Percentiles rank a stretch among this genome's conserved stretches.
phyloP scores from a whole-genome alignment of 2,888 invertebrate genomes.

The Odontocolon sp. region DNA sequence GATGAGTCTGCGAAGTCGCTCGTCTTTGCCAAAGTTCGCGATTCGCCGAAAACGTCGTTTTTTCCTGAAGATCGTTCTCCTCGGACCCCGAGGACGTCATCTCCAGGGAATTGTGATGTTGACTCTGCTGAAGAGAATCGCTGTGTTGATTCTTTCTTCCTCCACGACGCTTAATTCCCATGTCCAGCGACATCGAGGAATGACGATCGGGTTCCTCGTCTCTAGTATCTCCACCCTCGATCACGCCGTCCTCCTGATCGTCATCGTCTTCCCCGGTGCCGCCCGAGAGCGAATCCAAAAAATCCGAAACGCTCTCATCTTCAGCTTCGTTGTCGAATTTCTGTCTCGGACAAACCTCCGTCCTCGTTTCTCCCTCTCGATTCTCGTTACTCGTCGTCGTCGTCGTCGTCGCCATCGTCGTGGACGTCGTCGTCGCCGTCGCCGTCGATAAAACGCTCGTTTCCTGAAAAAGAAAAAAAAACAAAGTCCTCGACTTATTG shows the following conservation, averaged over 20 bases:
- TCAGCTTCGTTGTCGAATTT: conserved; percentile 57
- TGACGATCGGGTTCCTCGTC: conserved; percentile 55
- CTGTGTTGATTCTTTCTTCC: conserved; percentile 78
- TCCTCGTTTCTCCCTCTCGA: conserved; percentile 9
- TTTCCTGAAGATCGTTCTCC: conserved; percentile 66
- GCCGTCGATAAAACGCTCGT: conserved; percentile 12
- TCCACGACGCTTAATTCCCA: conserved; percentile 64
- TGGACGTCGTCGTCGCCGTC: background rate
- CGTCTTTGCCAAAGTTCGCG: conserved; percentile 85
- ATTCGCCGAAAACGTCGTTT: conserved; percentile 81
- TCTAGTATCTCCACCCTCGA: too few relatives aligned
- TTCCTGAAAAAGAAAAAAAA: conserved; percentile 39
- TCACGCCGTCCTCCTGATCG: conserved; percentile 42
- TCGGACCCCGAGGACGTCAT: conserved; percentile 49
- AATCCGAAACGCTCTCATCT: conserved; percentile 67
- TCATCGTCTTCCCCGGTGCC: conserved; percentile 59
- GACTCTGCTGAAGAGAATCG: conserved; percentile 69
- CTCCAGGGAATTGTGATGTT: conserved; percentile 59
- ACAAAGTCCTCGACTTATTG: background rate
- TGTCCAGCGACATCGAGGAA: conserved; percentile 61
- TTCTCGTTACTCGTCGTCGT: conserved; percentile 65
- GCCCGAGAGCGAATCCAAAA: conserved; percentile 65
- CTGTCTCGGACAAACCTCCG: conserved; percentile 30
- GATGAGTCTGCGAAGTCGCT: conserved; percentile 82
- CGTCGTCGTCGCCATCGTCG: conserved; percentile 1